Base-by-base conservation (phyloP, 2,113 vertebrate genomes). In the Phrynocephalus versicolor region DNA sequence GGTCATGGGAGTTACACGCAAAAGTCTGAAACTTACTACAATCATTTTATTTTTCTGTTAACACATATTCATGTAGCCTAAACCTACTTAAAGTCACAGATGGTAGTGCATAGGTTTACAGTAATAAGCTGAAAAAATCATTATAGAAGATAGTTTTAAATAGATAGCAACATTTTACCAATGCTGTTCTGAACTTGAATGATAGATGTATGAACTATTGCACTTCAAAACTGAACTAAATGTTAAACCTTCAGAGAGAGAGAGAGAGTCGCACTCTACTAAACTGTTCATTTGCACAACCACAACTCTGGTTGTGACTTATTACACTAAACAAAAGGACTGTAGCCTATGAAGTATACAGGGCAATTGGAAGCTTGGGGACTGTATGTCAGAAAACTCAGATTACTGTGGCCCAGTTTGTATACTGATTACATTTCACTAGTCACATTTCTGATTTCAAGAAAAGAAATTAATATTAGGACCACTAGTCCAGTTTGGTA, bases 381-480 rank as follows among this genome's bases (percentile, higher is more conserved):
- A 41, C 35, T 39, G 6, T 30, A 58, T 2, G 23, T 19, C 13
- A 37, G 1, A 8, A 45, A 79, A 6, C 37, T 23, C 23, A 45
- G 4, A 64, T 21, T 4, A 37, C 10, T 21, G 33, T 14, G 76
- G 19, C 13, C 35, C 60, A n/a, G n/a, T 58, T n/a, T 21, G 55
- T 27, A 76, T 15, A 55, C 6, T 23, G 12, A 37, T 6, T 39
- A 23, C 23, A 41, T 45, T 65, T 65, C 27, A 41, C 5, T 30
- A 65, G 76, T 5, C n/a, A 78, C 3, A 12, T 21, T 58, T 78
- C 15, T 58, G 55, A 23, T 12, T 79, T 21, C 78, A 62, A 35
- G 51, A 79, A 79, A 62, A 79, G 88, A 86, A 91, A 90, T 91
- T 90, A 30, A 89, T 8, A 30, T 71, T 58, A 76, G 79, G 75